Conservation (phyloP, 1,140 invertebrate species). For the Oncopodura yosiiana region DNA sequence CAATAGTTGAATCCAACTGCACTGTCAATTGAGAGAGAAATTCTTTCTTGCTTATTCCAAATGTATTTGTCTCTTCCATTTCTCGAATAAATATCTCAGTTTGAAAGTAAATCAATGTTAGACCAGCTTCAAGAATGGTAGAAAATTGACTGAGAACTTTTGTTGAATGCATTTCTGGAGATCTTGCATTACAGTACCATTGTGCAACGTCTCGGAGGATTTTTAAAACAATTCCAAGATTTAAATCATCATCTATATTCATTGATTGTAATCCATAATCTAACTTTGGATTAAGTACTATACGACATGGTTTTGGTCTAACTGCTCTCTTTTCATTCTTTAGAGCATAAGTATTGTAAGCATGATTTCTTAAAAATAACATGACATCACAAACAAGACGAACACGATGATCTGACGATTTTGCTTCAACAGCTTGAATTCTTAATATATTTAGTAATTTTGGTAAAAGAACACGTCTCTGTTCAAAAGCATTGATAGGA, state of each 20-base stretch:
- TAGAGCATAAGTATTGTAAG: constrained; percentile 4
- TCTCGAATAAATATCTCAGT: constrained; percentile 16
- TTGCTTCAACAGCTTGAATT: not conserved
- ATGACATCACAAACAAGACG: constrained; percentile 7
- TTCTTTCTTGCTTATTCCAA: not conserved
- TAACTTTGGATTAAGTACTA: constrained; percentile 5
- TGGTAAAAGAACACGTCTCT: constrained; percentile 3
- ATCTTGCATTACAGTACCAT: too few relatives aligned
- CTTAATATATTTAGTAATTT: constrained; percentile 17
- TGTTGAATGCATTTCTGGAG: too few relatives aligned
- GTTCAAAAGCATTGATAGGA: constrained; percentile 4
- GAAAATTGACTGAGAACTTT: not conserved
- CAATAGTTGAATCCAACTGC: constrained; percentile 1
- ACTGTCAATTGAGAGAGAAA: not conserved
- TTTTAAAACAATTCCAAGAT: constrained; percentile 22
- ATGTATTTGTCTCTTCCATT: not conserved
- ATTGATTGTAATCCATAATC: not conserved
- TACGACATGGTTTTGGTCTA: not conserved
- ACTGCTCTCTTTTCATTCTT: not conserved
- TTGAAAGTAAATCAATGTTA: constrained; percentile 21
- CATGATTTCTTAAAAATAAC: constrained; percentile 14
- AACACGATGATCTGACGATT: not conserved
- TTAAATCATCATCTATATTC: constrained; percentile 10
- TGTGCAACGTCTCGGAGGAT: constrained; percentile 9
- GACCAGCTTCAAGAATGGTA: constrained; percentile 24